Percentiles rank a stretch among this genome's conserved stretches.
phyloP scores from a whole-genome alignment of 2,797 vertebrate species.

The Notolepis coatsorum region DNA sequence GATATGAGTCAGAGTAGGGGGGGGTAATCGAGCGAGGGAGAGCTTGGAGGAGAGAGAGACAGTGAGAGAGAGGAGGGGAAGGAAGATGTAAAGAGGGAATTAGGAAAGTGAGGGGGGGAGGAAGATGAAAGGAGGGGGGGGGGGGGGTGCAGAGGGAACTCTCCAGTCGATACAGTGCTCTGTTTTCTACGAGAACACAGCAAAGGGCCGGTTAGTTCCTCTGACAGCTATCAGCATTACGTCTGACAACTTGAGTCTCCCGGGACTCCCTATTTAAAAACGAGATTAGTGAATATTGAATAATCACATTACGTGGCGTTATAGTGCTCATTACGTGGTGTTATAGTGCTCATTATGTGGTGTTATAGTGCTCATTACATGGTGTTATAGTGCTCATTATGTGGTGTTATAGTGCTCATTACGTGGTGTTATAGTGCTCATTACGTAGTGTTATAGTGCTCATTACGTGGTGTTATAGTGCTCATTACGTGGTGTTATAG shows the following conservation, averaged over 20 bases:
- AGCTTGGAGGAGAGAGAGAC: conserved; percentile 22
- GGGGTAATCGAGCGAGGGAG: conserved; percentile 41
- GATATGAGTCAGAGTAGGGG: conserved; percentile 21
- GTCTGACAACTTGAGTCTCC: conserved; percentile 50
- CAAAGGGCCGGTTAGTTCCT: conserved; percentile 33
- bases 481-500: conserved; percentile 50
- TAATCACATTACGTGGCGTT: conserved; percentile 54
- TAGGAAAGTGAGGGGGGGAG: conserved; percentile 31
- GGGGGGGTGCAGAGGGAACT: conserved; percentile 22
- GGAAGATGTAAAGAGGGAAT: conserved; percentile 43
- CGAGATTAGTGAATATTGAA: conserved; percentile 53
- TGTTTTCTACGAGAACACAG: conserved; percentile 24
- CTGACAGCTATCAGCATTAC: conserved; percentile 50
- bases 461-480: conserved; percentile 50
- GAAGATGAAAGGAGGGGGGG: background rate
- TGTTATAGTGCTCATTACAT: conserved; percentile 50
- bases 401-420: conserved; percentile 53
- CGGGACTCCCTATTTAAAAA: conserved; percentile 44
- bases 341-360: conserved; percentile 49
- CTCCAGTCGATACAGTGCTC: conserved; percentile 25
- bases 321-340: conserved; percentile 48
- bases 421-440: conserved; percentile 49
- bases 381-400: conserved; percentile 50
- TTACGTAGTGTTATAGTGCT: conserved; percentile 48
- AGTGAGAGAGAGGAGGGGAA: conserved; percentile 7